These are phyloP conservation scores for Leptobrachium leishanense DNA, from an alignment of 2,113 vertebrate genomes.

Conservation along the genomic window DNA sequence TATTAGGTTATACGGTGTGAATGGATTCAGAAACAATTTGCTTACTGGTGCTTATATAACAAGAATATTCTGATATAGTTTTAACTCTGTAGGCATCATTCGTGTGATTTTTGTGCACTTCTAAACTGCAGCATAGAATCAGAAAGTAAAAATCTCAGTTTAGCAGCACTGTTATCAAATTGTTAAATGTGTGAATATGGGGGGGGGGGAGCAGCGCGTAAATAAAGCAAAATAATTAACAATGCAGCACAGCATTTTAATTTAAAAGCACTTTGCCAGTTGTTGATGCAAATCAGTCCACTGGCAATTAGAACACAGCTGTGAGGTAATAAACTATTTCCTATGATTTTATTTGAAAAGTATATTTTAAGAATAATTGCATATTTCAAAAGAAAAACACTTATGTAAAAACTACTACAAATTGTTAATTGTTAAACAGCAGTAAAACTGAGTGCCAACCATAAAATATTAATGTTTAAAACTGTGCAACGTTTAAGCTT, in stretches of 20 bases:
- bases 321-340: not conserved
- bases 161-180: too few species aligned
- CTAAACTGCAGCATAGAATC: too few species aligned
- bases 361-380: not conserved
- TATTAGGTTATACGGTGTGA: too few species aligned
- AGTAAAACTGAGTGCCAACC: not conserved
- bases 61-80: too few species aligned
- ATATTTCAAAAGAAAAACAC: not conserved
- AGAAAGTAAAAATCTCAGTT: too few species aligned
- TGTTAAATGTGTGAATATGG: too few species aligned
- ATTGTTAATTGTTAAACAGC: not conserved
- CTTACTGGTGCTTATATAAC: too few species aligned
- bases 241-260: not conserved
- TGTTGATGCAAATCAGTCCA: not conserved
- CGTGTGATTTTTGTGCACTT: too few species aligned
- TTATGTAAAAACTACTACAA: not conserved
- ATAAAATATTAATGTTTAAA: too few species aligned
- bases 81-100: too few species aligned
- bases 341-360: not conserved
- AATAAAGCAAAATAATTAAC: not conserved
- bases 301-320: not conserved
- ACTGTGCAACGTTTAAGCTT: too few species aligned
- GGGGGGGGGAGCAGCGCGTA: not conserved
- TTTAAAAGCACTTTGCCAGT: constrained; percentile 2
- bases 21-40: too few species aligned